Percentiles rank a stretch among this genome's conserved stretches.
Evolutionary conservation across 2,888 invertebrate species (phyloP).

Genomic region (Arrhopalites spinosus): DNA sequence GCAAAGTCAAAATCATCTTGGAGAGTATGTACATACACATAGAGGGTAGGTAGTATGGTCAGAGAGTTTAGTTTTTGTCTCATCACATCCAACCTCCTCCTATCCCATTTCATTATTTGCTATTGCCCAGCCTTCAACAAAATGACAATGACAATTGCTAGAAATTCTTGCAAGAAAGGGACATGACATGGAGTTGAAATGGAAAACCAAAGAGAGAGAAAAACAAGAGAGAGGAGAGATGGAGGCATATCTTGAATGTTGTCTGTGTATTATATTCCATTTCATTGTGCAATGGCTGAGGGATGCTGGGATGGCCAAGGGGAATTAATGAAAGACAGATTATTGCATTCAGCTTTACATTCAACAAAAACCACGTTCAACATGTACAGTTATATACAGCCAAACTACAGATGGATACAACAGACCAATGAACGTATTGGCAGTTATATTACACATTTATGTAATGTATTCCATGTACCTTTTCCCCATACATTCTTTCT

Average conservation of each 20-base stretch:
- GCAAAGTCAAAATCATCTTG: too few species aligned
- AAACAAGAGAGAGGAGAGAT: neutral
- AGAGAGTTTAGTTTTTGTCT: neutral
- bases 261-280: neutral
- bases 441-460: too few species aligned
- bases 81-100: neutral
- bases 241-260: neutral
- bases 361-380: constrained; percentile 2
- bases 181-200: neutral
- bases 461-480: too few species aligned
- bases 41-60: neutral
- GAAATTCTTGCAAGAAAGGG: neutral
- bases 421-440: too few species aligned
- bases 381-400: neutral
- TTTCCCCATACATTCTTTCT: neutral
- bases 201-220: neutral
- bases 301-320: constrained; percentile 24
- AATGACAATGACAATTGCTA: neutral
- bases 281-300: neutral
- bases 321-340: constrained; percentile 49
- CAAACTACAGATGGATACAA: too few species aligned
- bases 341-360: constrained; percentile 35
- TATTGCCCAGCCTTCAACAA: neutral
- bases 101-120: constrained; percentile 34
- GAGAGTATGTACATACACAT: neutral